These are phyloP conservation scores for Nycticryphes semicollaris DNA, from an alignment of 2,113 vertebrate genomes.

Conservation along the genomic window DNA sequence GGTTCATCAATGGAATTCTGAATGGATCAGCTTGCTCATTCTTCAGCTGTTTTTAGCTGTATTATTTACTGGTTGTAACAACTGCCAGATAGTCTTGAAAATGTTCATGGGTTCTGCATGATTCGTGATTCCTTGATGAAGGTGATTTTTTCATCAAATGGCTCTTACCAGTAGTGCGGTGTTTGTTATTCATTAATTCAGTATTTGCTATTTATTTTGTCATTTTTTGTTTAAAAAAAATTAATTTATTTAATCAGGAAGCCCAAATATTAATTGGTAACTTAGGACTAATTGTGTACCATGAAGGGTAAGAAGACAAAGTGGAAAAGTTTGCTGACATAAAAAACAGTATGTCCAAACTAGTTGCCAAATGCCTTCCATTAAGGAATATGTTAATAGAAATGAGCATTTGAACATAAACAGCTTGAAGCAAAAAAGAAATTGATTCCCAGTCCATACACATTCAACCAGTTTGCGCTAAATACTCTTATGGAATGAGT, in stretches of 20 bases:
- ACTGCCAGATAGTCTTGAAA: background rate
- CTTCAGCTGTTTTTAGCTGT: background rate
- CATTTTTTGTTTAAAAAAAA: background rate
- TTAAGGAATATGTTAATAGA: background rate
- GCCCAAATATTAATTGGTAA: background rate
- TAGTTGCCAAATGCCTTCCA: background rate
- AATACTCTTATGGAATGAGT: background rate
- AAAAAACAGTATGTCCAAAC: background rate
- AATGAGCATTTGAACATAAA: background rate
- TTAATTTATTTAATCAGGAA: background rate
- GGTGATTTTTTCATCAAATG: background rate
- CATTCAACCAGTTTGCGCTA: background rate
- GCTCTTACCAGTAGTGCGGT: background rate
- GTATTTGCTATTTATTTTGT: background rate
- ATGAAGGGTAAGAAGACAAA: background rate
- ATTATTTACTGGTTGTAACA: background rate
- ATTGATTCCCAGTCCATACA: background rate
- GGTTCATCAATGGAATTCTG: background rate
- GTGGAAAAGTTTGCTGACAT: background rate
- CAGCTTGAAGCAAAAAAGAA: background rate
- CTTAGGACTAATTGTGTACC: background rate
- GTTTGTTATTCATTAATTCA: background rate
- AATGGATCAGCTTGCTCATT: background rate
- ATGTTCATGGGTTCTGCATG: background rate
- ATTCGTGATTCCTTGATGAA: background rate